These are phyloP conservation scores for Eupithecia insigniata DNA, from an alignment of 2,888 invertebrate genomes.

Conservation along the genomic window DNA sequence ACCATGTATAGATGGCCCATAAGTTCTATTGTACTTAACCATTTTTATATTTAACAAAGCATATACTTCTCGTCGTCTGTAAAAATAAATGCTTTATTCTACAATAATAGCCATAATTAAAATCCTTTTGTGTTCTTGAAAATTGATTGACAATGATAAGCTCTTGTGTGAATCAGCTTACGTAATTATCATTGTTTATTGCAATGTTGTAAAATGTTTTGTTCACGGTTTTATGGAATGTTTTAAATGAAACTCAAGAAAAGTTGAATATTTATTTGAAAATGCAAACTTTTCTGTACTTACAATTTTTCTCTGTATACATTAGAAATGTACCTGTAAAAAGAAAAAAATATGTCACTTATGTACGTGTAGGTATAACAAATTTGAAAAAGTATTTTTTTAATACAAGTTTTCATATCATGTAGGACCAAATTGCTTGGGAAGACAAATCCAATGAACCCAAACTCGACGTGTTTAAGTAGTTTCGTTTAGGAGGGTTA, in stretches of 20 bases:
- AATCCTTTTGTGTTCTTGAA: neutral
- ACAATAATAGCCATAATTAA: neutral
- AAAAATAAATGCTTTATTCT: neutral
- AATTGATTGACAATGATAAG: constrained; percentile 3
- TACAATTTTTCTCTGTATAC: neutral
- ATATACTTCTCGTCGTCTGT: neutral
- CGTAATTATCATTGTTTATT: constrained; percentile 4
- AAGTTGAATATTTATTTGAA: constrained; percentile 29
- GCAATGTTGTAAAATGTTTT: neutral
- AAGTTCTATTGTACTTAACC: no score
- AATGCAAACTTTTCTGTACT: neutral
- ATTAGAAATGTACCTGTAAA: constrained; percentile 1
- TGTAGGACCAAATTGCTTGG: no score
- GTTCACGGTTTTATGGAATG: neutral
- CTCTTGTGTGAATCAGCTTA: neutral
- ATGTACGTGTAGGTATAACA: no score
- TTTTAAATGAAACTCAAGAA: constrained; percentile 36
- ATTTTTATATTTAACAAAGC: neutral
- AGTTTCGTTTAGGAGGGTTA: no score
- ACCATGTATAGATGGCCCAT: neutral
- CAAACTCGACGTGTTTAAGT: no score
- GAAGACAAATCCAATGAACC: no score
- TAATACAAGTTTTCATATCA: no score
- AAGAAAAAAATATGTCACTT: neutral
- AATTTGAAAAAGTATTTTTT: no score